Evolutionary conservation across 2,888 invertebrate species (phyloP).

Genomic region (Argyra leucocephala): DNA sequence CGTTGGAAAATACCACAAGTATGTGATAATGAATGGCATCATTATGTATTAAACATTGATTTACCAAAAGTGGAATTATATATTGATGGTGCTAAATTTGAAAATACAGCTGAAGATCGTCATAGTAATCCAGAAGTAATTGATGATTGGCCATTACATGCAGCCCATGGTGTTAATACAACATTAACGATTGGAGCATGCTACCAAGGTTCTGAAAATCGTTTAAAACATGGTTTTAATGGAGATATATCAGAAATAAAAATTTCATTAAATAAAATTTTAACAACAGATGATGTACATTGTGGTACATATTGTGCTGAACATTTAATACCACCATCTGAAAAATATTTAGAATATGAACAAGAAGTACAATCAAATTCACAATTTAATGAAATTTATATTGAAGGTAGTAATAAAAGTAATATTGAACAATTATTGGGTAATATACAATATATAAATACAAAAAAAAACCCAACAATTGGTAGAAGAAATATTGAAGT

Average conservation of each 20-base stretch:
- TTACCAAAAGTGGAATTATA: slow-evolving; percentile 82
- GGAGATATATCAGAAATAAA: slow-evolving; percentile 44
- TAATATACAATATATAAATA: slow-evolving; percentile 85
- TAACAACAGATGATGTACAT: slow-evolving; percentile 36
- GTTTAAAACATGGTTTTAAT: slow-evolving; percentile 65
- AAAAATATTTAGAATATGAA: slow-evolving; percentile 65
- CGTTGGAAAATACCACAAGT: slow-evolving; percentile 93
- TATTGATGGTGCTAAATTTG: slow-evolving; percentile 66
- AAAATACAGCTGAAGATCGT: slow-evolving; percentile 41
- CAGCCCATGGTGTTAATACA: slow-evolving; percentile 86
- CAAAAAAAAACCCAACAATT: slow-evolving; percentile 86
- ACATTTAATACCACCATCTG: slow-evolving; percentile 49
- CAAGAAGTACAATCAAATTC: slow-evolving; percentile 64
- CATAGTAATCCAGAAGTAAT: slow-evolving; percentile 90
- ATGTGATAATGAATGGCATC: slow-evolving; percentile 98
- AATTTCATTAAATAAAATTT: slow-evolving; percentile 30
- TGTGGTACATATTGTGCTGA: slow-evolving; percentile 42
- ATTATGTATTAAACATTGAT: slow-evolving; percentile 87
- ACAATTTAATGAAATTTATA: slow-evolving; percentile 64
- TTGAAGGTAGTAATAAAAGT: slow-evolving; percentile 82
- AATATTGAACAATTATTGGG: slow-evolving; percentile 80
- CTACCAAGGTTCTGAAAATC: slow-evolving; percentile 91
- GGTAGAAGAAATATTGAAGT: slow-evolving; percentile 66
- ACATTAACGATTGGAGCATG: slow-evolving; percentile 93
- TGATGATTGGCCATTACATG: slow-evolving; percentile 98